These are phyloP conservation scores for Tyrophagus putrescentiae DNA, from an alignment of 1,140 invertebrate species.

Conservation along the genomic window DNA sequence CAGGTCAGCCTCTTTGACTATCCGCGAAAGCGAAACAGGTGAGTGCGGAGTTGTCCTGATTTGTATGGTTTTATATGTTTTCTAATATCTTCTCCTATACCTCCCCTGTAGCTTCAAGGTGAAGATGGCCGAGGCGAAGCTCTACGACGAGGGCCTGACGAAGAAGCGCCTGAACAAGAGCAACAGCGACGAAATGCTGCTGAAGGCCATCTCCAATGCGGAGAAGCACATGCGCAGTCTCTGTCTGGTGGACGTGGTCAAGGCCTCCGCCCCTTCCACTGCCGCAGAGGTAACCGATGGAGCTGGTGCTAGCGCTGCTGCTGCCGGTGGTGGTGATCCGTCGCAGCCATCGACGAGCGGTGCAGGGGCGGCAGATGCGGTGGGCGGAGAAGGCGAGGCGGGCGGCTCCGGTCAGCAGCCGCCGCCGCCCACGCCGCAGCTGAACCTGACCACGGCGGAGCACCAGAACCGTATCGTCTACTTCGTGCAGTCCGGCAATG, in stretches of 20 bases:
- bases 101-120: background rate
- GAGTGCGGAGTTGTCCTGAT: background rate
- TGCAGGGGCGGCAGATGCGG: background rate
- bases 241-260: background rate
- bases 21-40: constrained; percentile 18
- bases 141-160: constrained; percentile 7
- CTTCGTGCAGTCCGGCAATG: constrained; percentile 18
- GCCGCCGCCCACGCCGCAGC: background rate
- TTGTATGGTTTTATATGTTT: background rate
- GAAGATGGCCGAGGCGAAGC: background rate
- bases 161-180: background rate
- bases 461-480: constrained; percentile 1
- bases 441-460: background rate
- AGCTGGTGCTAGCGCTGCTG: no score
- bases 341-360: background rate
- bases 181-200: background rate
- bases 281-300: background rate
- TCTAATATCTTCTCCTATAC: constrained; percentile 5
- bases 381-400: no score
- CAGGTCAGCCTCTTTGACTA: constrained; percentile 13
- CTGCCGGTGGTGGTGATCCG: constrained; percentile 18
- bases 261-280: background rate
- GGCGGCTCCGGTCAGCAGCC: no score
- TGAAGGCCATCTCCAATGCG: background rate
- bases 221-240: background rate